Evolutionary conservation across 2,888 invertebrate species (phyloP), one percentile per base, ranked within the genome.

Genomic region (Drosophila stalkeri): DNA sequence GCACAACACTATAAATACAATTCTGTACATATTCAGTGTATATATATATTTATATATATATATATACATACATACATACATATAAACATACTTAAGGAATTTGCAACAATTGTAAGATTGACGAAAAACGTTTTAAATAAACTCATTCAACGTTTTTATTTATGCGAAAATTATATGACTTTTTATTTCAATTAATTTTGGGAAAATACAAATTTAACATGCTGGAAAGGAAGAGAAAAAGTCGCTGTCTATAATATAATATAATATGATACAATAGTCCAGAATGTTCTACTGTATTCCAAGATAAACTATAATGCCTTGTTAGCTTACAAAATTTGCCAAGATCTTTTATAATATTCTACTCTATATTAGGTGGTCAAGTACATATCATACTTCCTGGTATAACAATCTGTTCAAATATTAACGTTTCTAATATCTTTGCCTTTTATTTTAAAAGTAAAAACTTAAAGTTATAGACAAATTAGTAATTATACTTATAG

Each of bases 61-160:
- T 54, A 41, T 27, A 55, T 72, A 72, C 65, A 74, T 75, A 62
- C 37, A 70, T 64, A 62, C 47, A 67, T 75, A 65, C 61, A 72
- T 39, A 43, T 51, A 60, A 56, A 77, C 66, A 60, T 80, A 77
- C 44, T 49, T 52, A 79, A 87, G 82, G 77, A 77, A 80, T 81
- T 82, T 89, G 91, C 91, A 91, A 91, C 90, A 90, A 90, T 91
- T 88, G 82, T 85, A 88, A 90, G 81, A 90, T 90, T 91, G 91
- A 91, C 80, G 79, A 90, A 89, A 83, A 76, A 39, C 62, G 85
- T 89, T 78, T 86, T 85, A 83, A 90, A 91, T 90, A 91, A 91
- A 90, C 56, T 71, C 82, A 69, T 68, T 47, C 72, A 68, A 75
- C 67, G 72, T 77, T 81, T 90, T 90, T 89, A 85, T 90, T 90